These are phyloP conservation scores for Thecophora atra DNA, from an alignment of 2,888 invertebrate genomes.

Conservation along the genomic window DNA sequence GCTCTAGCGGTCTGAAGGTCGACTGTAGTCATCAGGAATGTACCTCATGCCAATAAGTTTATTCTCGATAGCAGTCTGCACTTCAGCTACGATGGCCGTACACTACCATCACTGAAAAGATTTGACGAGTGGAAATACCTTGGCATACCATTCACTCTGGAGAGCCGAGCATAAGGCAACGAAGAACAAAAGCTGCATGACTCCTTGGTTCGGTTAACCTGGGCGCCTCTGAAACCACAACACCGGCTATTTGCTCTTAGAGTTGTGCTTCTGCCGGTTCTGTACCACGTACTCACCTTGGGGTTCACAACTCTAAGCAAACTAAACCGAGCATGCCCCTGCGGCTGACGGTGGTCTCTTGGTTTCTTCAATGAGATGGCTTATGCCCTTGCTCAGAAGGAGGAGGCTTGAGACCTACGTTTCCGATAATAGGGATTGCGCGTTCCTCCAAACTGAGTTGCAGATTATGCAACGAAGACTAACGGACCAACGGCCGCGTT, in stretches of 20 bases:
- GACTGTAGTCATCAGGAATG: neutral
- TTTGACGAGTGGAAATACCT: no score
- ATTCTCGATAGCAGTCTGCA: neutral
- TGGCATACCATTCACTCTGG: no score
- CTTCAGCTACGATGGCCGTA: neutral
- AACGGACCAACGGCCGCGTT: neutral
- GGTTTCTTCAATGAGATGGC: no score
- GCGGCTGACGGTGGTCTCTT: neutral
- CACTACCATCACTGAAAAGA: neutral
- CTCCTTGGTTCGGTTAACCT: neutral
- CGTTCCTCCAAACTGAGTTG: neutral
- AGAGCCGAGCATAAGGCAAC: conserved; percentile 1
- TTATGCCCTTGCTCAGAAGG: neutral
- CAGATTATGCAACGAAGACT: neutral
- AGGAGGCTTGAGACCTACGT: conserved; percentile 1
- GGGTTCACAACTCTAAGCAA: neutral
- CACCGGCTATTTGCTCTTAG: neutral
- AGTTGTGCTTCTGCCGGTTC: neutral
- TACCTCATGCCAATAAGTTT: conserved; percentile 9
- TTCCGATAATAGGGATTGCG: neutral
- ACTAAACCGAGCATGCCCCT: neutral
- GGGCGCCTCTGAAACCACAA: neutral
- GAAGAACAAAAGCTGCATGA: neutral
- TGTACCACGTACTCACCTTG: neutral
- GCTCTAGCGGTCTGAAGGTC: neutral